phyloP scores from a whole-genome alignment of 1,140 invertebrate species.

The Panulirus ornatus region DNA sequence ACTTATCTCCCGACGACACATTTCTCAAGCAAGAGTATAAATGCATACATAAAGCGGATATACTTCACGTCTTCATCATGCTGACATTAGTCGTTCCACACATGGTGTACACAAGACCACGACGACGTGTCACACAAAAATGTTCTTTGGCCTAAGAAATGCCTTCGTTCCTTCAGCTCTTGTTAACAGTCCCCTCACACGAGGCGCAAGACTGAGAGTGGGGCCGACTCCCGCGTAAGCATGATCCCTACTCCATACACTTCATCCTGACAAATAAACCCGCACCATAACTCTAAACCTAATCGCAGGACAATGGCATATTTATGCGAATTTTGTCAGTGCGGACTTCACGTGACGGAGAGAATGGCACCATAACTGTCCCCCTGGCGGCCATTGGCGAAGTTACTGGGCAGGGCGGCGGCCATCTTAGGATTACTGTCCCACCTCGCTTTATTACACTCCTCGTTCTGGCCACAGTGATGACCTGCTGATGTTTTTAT shows the following conservation, averaged over 20 bases:
- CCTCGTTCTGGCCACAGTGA: slow-evolving; percentile 61
- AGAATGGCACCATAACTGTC: slow-evolving; percentile 70
- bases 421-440: slow-evolving; percentile 71
- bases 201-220: background rate
- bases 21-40: no score
- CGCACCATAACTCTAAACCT: slow-evolving; percentile 58
- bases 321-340: slow-evolving; percentile 69
- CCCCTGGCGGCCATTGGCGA: slow-evolving; percentile 66
- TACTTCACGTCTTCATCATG: no score
- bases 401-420: slow-evolving; percentile 67
- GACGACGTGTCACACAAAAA: no score
- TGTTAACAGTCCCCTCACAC: background rate
- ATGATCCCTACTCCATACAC: slow-evolving; percentile 42
- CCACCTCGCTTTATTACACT: slow-evolving; percentile 70
- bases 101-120: no score
- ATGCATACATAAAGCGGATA: no score
- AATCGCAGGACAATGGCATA: slow-evolving; percentile 69
- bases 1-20: no score
- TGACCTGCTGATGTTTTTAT: slow-evolving; percentile 72
- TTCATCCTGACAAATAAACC: slow-evolving; percentile 68
- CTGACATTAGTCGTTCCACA: no score
- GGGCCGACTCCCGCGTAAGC: slow-evolving; percentile 7
- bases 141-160: no score
- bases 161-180: no score
- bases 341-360: slow-evolving; percentile 60